A percentile compares a stretch with the other conserved stretches of the same genome.
Conservation (phyloP, 2,113 vertebrate genomes). For the Pangasianodon gigas region DNA sequence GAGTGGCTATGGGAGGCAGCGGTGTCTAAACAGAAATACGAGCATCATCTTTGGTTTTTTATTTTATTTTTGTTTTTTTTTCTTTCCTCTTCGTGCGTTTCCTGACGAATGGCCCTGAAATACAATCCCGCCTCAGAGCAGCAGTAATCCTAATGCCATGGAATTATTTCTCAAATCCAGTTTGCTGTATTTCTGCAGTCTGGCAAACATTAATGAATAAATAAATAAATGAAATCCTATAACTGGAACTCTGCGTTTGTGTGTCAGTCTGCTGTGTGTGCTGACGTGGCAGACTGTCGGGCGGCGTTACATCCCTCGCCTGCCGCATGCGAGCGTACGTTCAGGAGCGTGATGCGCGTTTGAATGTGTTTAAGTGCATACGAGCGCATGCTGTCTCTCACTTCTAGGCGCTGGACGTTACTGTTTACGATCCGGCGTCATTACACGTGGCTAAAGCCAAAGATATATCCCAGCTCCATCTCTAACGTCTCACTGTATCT, state of each 20-base stretch:
- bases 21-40: not conserved
- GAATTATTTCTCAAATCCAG: not conserved
- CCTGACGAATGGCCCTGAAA: slow-evolving; percentile 9
- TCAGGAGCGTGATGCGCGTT: slow-evolving; percentile 64
- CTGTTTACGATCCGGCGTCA: slow-evolving; percentile 54
- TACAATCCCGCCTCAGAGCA: not conserved
- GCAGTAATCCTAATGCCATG: not conserved
- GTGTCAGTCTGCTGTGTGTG: not conserved
- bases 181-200: not conserved
- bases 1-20: slow-evolving; percentile 39
- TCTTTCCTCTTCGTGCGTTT: not conserved
- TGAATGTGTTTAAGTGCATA: not conserved
- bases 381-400: slow-evolving; percentile 37
- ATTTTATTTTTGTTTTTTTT: not conserved
- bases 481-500: slow-evolving; percentile 49
- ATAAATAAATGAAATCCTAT: not conserved
- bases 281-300: slow-evolving; percentile 33
- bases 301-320: not conserved
- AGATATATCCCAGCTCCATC: slow-evolving; percentile 62
- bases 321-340: slow-evolving; percentile 25
- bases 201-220: no score
- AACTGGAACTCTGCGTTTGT: not conserved
- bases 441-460: slow-evolving; percentile 74
- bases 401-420: slow-evolving; percentile 55
- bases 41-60: not conserved